phyloP scores from a whole-genome alignment of 2,888 invertebrate genomes.

The Platerodrilus igneus region DNA sequence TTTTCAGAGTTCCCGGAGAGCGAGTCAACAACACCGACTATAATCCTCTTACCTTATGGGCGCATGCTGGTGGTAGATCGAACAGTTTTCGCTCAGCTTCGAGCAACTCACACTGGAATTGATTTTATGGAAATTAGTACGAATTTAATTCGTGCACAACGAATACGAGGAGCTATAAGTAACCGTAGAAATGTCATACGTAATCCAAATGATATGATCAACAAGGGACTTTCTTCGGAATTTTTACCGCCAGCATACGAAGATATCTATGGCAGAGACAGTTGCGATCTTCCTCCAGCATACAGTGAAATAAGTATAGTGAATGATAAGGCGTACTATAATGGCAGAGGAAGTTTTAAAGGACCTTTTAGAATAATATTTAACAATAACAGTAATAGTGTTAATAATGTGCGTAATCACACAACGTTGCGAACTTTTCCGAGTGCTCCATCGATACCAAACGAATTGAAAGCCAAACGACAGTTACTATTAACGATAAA shows the following conservation, averaged over 20 bases:
- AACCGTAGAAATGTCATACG: too few species aligned
- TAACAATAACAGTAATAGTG: too few species aligned
- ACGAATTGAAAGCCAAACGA: too few species aligned
- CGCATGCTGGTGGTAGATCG: slow-evolving; percentile 55
- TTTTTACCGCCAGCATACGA: slow-evolving; percentile 54
- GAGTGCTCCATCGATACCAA: too few species aligned
- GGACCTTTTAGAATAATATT: too few species aligned
- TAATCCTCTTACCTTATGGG: slow-evolving; percentile 54
- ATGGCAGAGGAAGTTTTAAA: too few species aligned
- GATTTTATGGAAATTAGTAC: slow-evolving; percentile 53
- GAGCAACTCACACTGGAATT: slow-evolving; percentile 46
- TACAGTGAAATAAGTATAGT: slow-evolving; percentile 44
- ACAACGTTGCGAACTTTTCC: too few species aligned
- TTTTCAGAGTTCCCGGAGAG: slow-evolving; percentile 32
- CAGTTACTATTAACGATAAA: too few species aligned
- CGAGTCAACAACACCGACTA: slow-evolving; percentile 50
- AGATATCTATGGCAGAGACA: slow-evolving; percentile 48
- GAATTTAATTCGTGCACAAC: slow-evolving; percentile 49
- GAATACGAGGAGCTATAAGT: slow-evolving; percentile 38
- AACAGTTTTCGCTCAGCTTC: slow-evolving; percentile 52
- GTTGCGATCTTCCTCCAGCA: slow-evolving; percentile 42
- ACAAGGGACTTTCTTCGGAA: slow-evolving; percentile 51
- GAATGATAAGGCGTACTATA: too few species aligned
- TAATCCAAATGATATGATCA: slow-evolving; percentile 51
- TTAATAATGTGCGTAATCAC: too few species aligned